phyloP scores from a whole-genome alignment of 2,888 invertebrate species.

The Tanypteryx hageni region DNA sequence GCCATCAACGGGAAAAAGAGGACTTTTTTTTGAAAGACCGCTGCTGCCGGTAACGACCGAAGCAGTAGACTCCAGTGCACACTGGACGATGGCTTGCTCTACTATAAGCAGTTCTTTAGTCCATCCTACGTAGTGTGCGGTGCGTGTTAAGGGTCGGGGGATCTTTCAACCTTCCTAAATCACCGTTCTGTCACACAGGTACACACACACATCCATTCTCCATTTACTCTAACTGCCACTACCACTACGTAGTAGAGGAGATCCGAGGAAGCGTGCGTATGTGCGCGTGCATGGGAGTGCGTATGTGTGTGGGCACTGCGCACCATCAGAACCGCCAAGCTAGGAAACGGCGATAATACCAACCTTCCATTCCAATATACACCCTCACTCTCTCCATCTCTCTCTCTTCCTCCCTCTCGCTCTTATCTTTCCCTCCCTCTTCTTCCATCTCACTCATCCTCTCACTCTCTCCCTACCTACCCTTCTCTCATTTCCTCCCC shows the following conservation, averaged over 20 bases:
- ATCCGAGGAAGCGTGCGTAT: no score
- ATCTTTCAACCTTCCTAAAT: not conserved
- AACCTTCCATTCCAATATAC: not conserved
- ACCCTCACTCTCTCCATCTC: not conserved
- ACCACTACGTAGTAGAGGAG: not conserved
- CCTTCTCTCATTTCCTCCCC: no score
- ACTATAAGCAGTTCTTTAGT: no score
- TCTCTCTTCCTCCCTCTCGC: not conserved
- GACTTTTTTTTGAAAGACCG: slow-evolving; percentile 2
- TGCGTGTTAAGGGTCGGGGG: no score
- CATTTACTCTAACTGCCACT: not conserved
- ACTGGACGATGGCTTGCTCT: not conserved
- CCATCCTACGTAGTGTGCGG: no score
- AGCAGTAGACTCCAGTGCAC: not conserved
- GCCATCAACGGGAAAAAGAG: slow-evolving; percentile 3
- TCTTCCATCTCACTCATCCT: no score
- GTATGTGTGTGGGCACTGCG: no score
- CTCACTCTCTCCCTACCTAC: not conserved
- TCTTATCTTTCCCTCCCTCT: not conserved
- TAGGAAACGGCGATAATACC: no score
- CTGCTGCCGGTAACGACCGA: slow-evolving; percentile 6
- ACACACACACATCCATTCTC: not conserved
- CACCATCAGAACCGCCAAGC: no score
- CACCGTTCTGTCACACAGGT: not conserved
- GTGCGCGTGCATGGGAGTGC: no score